A percentile compares a stretch with the other conserved stretches of the same genome.
These are phyloP conservation scores for Pocillopora damicornis DNA, from an alignment of 64 coral and sea anemone species.

Conservation along the genomic window DNA sequence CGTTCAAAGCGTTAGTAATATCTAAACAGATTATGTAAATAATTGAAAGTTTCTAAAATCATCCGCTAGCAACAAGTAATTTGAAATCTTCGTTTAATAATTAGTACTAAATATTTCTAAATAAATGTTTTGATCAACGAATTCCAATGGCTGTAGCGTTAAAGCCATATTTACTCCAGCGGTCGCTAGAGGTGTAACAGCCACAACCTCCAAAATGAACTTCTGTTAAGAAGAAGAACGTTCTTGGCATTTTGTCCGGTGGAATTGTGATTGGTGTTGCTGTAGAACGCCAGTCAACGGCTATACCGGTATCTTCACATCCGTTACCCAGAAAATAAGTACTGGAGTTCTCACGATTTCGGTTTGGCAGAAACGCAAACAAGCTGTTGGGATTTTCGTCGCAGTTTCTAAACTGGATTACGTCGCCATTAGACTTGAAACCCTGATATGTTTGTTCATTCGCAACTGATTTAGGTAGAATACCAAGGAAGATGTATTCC, in stretches of 20 bases:
- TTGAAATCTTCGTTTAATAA: too few relatives aligned
- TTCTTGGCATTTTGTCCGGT: constrained; percentile 2
- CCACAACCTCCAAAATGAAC: constrained; percentile 70
- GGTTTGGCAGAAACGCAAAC: constrained; percentile 68
- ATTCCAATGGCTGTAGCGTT: too few relatives aligned
- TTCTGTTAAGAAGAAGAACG: constrained; percentile 64
- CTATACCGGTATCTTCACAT: constrained; percentile 34
- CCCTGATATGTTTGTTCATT: neutral
- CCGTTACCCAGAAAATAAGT: neutral
- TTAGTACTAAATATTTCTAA: too few relatives aligned
- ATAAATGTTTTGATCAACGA: too few relatives aligned
- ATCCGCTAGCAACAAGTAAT: too few relatives aligned
- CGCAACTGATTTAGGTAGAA: constrained; percentile 13
- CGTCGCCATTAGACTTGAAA: constrained; percentile 47
- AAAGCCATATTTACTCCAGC: constrained; percentile 16
- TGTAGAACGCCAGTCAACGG: constrained; percentile 47
- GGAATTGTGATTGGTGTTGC: constrained; percentile 1
- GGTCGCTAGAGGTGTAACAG: constrained; percentile 57
- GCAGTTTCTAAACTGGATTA: constrained; percentile 40
- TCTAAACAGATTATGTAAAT: too few relatives aligned
- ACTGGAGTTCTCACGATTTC: neutral
- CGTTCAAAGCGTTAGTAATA: too few relatives aligned
- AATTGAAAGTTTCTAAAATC: too few relatives aligned
- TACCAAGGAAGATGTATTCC: constrained; percentile 57
- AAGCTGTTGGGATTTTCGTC: constrained; percentile 55